Base-by-base conservation (phyloP, 2,888 invertebrate genomes). In the Dugesia japonica region DNA sequence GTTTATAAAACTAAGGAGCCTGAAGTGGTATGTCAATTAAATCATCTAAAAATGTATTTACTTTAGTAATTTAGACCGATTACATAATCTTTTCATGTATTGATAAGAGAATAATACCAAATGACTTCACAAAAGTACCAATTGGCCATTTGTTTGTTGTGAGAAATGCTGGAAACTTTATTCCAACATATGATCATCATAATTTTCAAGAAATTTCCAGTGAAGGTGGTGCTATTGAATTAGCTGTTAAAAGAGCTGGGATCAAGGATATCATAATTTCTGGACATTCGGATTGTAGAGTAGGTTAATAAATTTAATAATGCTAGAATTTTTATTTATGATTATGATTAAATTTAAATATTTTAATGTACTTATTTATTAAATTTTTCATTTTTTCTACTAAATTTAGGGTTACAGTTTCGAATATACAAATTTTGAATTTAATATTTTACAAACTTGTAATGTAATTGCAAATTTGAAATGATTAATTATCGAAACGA, bases 121-220 rank as follows among this genome's bases (percentile, higher is more conserved):
- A 94, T 78, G 88, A 92, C 84, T 93, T 94, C 85, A 93, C 93
- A 77, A 91, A 92, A 87, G 92, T 92, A 76, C 90, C 92, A 85
- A 91, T 94, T 79, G 97, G 97, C 72, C 94, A 97, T 85, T 94
- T 94, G 92, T 95, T 94, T 87, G 91, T 95, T 81, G 93, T 95
- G 0, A 88, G 95, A 85, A 97, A 95, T 87, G 94, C 95, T 72
- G 97, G 84, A 1, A 97, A 95, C 84, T 87, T 97, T 77, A 89
- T 95, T 81, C 95, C 95, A 0, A 91, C 94, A 84, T 91, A 92
- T 17, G 90, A 91, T 83, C 92, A 92, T 83, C 87, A 88, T 78
- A 72, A 74, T 26, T 91, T 91, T 81, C 91, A 92, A 83, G 88
- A 90, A 82, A 91, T 91, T 1, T 92, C 92, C 81, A 93, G 93